Percentiles rank a stretch among this genome's conserved stretches.
Conservation (phyloP, 1,140 invertebrate species). For the Andricus grossulariae region DNA sequence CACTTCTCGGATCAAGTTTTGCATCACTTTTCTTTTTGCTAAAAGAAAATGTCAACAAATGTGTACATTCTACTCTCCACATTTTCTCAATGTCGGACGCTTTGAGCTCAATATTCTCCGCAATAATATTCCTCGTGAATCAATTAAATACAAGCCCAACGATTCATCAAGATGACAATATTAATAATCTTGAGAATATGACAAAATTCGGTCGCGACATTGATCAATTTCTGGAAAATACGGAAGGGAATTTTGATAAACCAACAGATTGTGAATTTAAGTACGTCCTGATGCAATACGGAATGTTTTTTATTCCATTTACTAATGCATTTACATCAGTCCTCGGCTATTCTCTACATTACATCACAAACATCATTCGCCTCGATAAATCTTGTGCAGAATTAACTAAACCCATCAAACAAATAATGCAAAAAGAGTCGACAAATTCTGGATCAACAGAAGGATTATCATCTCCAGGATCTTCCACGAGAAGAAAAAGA, state of each 20-base stretch:
- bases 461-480: not conserved
- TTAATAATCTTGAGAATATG: constrained; percentile 6
- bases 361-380: constrained; percentile 39
- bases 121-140: constrained; percentile 44
- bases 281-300: constrained; percentile 50
- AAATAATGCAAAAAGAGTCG: not conserved
- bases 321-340: constrained; percentile 56
- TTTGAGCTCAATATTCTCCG: constrained; percentile 41
- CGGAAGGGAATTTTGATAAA: not conserved
- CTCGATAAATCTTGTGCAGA: not conserved
- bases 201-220: not conserved
- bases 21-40: constrained; percentile 39
- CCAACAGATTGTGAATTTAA: constrained; percentile 39
- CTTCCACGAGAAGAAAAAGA: not conserved
- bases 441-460: not conserved
- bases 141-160: constrained; percentile 26
- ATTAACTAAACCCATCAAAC: constrained; percentile 1
- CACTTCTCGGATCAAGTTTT: constrained; percentile 40
- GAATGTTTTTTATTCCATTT: constrained; percentile 50
- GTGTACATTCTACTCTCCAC: constrained; percentile 20
- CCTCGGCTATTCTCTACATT: constrained; percentile 49
- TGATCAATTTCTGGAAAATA: not conserved
- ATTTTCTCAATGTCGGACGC: constrained; percentile 47
- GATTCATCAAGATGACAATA: constrained; percentile 31
- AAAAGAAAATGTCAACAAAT: constrained; percentile 11